Conservation (phyloP, 2,113 vertebrate genomes). For the Cavia porcellus region DNA sequence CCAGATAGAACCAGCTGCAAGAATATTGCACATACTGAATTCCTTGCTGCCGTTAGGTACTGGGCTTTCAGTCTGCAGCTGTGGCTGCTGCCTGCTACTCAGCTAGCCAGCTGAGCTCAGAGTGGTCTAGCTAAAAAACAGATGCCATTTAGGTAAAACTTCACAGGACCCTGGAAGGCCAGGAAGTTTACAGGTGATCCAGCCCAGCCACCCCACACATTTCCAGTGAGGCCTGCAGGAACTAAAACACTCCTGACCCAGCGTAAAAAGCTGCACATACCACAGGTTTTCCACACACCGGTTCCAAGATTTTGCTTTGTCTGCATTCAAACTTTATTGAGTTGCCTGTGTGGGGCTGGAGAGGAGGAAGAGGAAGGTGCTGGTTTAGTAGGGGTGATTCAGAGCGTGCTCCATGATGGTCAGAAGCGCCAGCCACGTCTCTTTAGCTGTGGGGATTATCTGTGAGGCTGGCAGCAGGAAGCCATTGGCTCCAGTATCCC, state of each 20-base stretch:
- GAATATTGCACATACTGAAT: neutral
- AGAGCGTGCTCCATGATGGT: slow-evolving; percentile 91
- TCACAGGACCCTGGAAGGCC: slow-evolving; percentile 57
- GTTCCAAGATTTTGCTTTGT: neutral
- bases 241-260: slow-evolving; percentile 38
- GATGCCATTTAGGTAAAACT: slow-evolving; percentile 62
- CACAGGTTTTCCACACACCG: neutral
- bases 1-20: neutral
- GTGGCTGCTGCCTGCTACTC: neutral
- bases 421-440: slow-evolving; percentile 94
- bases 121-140: slow-evolving; percentile 73
- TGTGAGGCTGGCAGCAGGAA: slow-evolving; percentile 95
- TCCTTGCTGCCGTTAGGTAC: slow-evolving; percentile 10
- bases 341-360: neutral
- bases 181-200: slow-evolving; percentile 47
- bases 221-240: slow-evolving; percentile 24
- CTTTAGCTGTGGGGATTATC: slow-evolving; percentile 94
- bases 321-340: slow-evolving; percentile 69
- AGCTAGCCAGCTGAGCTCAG: slow-evolving; percentile 26
- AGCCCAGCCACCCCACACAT: slow-evolving; percentile 35
- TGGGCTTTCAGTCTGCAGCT: slow-evolving; percentile 66
- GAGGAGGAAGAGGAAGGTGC: neutral
- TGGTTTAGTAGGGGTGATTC: slow-evolving; percentile 89
- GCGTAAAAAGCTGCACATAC: neutral
- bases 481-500: slow-evolving; percentile 93